These are phyloP conservation scores for Vipera latastei DNA, from an alignment of 2,797 vertebrate genomes.

Conservation along the genomic window DNA sequence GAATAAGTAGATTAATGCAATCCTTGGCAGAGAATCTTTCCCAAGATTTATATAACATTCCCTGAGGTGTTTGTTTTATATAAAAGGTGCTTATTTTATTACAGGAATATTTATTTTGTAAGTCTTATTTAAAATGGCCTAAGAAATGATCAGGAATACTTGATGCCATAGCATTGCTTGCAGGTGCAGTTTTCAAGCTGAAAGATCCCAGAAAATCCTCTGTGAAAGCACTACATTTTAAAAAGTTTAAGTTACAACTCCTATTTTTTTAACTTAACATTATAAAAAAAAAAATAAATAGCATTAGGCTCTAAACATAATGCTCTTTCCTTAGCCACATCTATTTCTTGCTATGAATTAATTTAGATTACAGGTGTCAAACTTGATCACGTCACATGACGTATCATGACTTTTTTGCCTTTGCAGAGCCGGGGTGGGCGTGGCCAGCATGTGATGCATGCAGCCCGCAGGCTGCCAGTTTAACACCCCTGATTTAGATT, in stretches of 20 bases:
- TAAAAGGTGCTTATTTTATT: background rate
- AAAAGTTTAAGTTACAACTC: background rate
- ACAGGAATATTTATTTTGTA: background rate
- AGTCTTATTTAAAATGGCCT: background rate
- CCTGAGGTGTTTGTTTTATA: background rate
- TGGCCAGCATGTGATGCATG: no score
- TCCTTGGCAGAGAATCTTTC: background rate
- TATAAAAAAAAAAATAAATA: background rate
- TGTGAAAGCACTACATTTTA: background rate
- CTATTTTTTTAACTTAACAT: background rate
- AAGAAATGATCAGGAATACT: background rate
- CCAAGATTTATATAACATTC: background rate
- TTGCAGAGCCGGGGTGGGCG: no score
- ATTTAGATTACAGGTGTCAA: background rate
- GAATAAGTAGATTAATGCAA: background rate
- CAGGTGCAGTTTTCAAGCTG: background rate
- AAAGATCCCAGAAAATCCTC: background rate
- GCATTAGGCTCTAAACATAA: background rate
- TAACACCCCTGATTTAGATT: background rate
- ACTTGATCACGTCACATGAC: no score
- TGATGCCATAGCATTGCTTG: background rate
- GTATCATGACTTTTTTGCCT: no score
- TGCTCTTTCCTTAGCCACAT: background rate
- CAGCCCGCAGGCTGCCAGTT: no score
- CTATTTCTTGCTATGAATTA: background rate